Evolutionary conservation across 2,888 invertebrate genomes (phyloP).

Genomic region (Callosobruchus maculatus): DNA sequence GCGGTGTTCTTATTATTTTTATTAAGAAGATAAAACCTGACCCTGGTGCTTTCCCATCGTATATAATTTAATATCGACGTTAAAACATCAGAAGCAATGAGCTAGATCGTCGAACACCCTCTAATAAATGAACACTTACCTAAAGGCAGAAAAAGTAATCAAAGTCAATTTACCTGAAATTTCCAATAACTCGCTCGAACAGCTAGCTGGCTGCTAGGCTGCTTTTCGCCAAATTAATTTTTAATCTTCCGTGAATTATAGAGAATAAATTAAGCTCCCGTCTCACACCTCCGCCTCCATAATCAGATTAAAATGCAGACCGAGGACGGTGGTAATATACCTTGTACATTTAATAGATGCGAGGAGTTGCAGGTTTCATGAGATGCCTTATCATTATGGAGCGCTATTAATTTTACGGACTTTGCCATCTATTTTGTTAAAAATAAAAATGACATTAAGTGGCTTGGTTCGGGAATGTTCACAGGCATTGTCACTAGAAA

Average conservation of each 20-base stretch:
- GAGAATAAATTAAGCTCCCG: neutral
- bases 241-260: neutral
- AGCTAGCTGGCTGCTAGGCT: neutral
- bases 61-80: neutral
- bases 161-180: neutral
- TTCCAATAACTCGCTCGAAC: neutral
- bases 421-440: too few species aligned
- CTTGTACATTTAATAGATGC: neutral
- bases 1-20: too few species aligned
- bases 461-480: too few species aligned
- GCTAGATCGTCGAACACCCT: neutral
- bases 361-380: neutral
- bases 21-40: too few species aligned
- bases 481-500: too few species aligned
- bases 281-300: neutral
- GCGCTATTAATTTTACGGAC: neutral
- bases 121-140: neutral
- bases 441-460: too few species aligned
- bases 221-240: neutral
- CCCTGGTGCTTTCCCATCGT: too few species aligned
- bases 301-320: neutral
- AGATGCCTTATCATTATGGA: neutral
- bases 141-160: neutral
- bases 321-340: neutral
- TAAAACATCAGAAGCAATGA: neutral